phyloP scores from a whole-genome alignment of 30 jellyfish, hydroid and myxozoan species.

The Turritopsis rubra region DNA sequence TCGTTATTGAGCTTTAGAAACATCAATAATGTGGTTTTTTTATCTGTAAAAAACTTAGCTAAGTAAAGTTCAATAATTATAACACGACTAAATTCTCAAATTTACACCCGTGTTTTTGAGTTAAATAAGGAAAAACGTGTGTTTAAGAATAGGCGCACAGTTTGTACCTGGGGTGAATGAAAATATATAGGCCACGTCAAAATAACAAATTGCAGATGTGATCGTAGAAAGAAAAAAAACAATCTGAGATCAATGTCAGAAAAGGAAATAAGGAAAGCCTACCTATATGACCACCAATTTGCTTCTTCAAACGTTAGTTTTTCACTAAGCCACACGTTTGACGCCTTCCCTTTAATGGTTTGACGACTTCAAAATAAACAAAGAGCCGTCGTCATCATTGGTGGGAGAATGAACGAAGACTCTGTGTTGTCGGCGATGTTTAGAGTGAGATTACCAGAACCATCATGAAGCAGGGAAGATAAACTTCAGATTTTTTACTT shows the following conservation, averaged over 20 bases:
- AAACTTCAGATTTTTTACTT: too few species aligned
- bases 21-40: not conserved
- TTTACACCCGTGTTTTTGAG: not conserved
- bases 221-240: not conserved
- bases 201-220: not conserved
- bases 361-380: too few species aligned
- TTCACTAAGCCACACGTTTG: too few species aligned
- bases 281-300: too few species aligned
- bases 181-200: not conserved
- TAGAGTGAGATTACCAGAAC: too few species aligned
- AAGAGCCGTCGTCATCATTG: too few species aligned
- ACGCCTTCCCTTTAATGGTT: too few species aligned
- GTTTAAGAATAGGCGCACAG: not conserved
- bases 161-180: not conserved
- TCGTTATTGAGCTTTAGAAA: not conserved
- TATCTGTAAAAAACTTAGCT: not conserved
- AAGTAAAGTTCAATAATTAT: too few species aligned
- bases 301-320: too few species aligned
- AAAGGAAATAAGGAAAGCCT: too few species aligned
- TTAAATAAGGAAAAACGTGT: not conserved
- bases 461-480: too few species aligned
- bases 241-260: too few species aligned
- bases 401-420: not conserved
- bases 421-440: not conserved
- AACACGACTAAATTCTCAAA: not conserved